Percentiles rank a stretch among this genome's conserved stretches.
Evolutionary conservation across 2,888 invertebrate species (phyloP).

Genomic region (Chaitophorus viminalis): DNA sequence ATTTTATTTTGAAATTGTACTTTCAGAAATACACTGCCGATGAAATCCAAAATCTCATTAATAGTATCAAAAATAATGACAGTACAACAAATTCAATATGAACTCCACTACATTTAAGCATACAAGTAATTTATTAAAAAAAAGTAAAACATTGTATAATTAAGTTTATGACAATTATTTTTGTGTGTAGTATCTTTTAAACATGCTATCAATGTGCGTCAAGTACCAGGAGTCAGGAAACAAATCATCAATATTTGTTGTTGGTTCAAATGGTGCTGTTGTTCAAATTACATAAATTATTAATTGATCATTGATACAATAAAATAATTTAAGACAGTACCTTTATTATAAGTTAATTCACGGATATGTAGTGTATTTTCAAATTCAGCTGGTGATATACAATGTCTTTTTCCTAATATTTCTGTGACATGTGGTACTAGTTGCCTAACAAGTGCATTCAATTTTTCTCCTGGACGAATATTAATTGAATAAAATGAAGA

Average conservation of each 20-base stretch:
- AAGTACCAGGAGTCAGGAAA: constrained; percentile 93
- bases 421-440: constrained; percentile 74
- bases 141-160: neutral
- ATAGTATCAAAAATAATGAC: neutral
- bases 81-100: neutral
- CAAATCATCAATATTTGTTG: constrained; percentile 76
- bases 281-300: neutral
- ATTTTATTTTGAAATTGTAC: no score
- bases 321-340: constrained; percentile 1
- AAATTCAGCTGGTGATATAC: constrained; percentile 80
- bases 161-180: constrained; percentile 2
- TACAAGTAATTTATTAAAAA: neutral
- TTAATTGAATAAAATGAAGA: constrained; percentile 92
- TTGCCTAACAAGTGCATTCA: constrained; percentile 76
- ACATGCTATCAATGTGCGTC: constrained; percentile 82
- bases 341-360: constrained; percentile 83
- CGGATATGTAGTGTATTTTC: constrained; percentile 81
- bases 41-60: constrained; percentile 31
- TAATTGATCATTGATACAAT: neutral
- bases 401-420: constrained; percentile 76
- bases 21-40: neutral
- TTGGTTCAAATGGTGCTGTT: constrained; percentile 84
- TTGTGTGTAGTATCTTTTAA: constrained; percentile 73
- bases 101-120: neutral
- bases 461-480: constrained; percentile 74